Evolutionary conservation across 1,140 invertebrate species (phyloP).

Genomic region (Apis cerana): DNA sequence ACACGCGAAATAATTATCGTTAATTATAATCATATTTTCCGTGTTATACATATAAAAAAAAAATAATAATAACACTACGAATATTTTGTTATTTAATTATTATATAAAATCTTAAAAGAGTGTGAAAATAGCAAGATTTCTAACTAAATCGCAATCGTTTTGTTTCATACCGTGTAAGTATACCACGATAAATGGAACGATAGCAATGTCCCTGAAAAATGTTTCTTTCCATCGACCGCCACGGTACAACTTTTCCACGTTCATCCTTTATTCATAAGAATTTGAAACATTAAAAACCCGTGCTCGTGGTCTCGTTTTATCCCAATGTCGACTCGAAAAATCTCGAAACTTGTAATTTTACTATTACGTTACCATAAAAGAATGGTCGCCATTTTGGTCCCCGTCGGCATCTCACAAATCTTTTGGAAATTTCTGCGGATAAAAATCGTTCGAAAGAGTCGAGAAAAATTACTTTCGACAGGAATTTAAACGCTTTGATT

Average conservation of each 20-base stretch:
- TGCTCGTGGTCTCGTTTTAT: not conserved
- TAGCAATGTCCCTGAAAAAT: constrained; percentile 21
- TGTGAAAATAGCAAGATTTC: not conserved
- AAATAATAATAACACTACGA: too few species aligned
- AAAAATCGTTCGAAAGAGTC: too few species aligned
- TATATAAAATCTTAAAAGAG: too few species aligned
- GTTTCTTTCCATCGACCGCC: constrained; percentile 2
- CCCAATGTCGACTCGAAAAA: not conserved
- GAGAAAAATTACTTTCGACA: too few species aligned
- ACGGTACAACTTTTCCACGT: constrained; percentile 6
- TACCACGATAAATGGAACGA: too few species aligned
- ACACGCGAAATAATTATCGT: too few species aligned
- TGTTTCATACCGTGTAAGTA: not conserved
- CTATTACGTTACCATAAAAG: not conserved
- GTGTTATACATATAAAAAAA: too few species aligned
- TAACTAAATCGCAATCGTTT: not conserved
- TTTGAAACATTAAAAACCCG: constrained; percentile 30
- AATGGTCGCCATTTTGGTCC: not conserved
- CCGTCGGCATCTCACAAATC: too few species aligned
- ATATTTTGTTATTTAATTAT: too few species aligned
- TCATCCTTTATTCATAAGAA: constrained; percentile 30
- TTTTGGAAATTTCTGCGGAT: too few species aligned
- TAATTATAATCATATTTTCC: too few species aligned
- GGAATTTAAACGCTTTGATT: too few species aligned
- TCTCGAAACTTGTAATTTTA: not conserved